Base-by-base conservation (phyloP, 2,113 vertebrate species). In the Sinocyclocheilus anophthalmus region DNA sequence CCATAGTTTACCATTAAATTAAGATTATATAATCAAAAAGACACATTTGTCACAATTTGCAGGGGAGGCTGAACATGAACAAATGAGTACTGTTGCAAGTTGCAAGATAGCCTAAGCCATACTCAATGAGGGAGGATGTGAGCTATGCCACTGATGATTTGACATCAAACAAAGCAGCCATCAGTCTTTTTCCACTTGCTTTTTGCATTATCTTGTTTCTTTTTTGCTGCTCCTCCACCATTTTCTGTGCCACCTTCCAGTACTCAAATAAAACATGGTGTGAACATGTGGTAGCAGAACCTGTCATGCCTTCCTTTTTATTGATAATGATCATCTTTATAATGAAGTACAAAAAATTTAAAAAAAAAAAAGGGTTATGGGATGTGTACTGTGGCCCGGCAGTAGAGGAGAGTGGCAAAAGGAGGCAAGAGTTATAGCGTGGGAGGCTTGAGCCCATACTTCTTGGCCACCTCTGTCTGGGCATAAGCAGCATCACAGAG, bases 401-500 rank as follows among this genome's bases (percentile, higher is more conserved):
- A 89, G 84, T 84, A 57, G 77, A 80, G 39, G 77, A 80, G 39
- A n/a, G n/a, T 69, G 75, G 75, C 48, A n/a, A 50, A 33, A 22
- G 76, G 84, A 73, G 67, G 13, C 50, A 77, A 84, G 5, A n/a
- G 94, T 96, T 98, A 99, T 93, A 99, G 95, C 50, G 98, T 99
- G 0, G 98, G 98, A 65, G 98, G 98, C 91, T 99, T 99, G 93
- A 99, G 96, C 85, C 98, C 98, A 0, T 99, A 99, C 92, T 99
- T 99, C 94, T 96, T 96, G 88, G 97, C 98, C 91, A 99, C 98
- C 94, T 99, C 98, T 18, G 98, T 99, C 94, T 99, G 98, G 87
- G 98, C 98, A 78, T 99, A 98, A 59, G 98, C 98, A 89, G 97
- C 98, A 83, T 99, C 98, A 81, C 98, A 99, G 89, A 99, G 95